Evolutionary conservation across 2,888 invertebrate genomes (phyloP), one percentile per base, ranked within the genome.

Genomic region (Pyrrhia umbra): DNA sequence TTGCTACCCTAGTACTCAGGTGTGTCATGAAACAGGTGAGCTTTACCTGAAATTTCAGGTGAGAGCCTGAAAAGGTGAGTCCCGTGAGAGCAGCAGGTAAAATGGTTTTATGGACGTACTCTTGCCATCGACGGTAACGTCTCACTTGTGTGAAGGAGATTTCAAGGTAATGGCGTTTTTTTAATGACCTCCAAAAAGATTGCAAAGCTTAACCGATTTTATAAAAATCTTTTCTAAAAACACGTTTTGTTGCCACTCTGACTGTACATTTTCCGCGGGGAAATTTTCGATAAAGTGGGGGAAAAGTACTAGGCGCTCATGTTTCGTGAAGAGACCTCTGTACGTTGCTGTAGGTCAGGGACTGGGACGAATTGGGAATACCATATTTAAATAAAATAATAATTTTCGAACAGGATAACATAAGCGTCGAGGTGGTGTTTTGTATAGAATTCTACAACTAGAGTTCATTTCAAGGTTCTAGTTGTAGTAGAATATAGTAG

Each of bases 221-320:
- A n/a, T n/a, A n/a, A n/a, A n/a, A n/a, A n/a, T n/a, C n/a, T n/a
- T n/a, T n/a, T n/a, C n/a, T n/a, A n/a, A n/a, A n/a, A n/a, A n/a
- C 37, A 9, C 34, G 16, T 52, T 67, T 10, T 58, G 67, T 40
- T 25, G 25, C 8, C 8, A 15, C n/a, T 8, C 9, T 16, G 21
- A 16, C 18, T 34, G 25, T 13, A n/a, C 61, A 66, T 51, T 60
- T 84, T 79, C 80, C 79, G 85, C 89, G 87, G 88, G 88, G 86
- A 87, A 89, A 84, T 88, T 92, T 78, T 91, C 90, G 85, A 89
- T 90, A 90, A 88, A 90, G 88, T 92, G 90, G 90, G 90, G 90
- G 89, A 91, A 91, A 88, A 82, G 74, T 86, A 92, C 91, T 76
- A 91, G 90, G 92, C 70, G 5, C 10, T 1, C 84, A 92, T 81